These are phyloP conservation scores for Drosophila albomicans DNA, from an alignment of 1,140 invertebrate species.

Conservation along the genomic window DNA sequence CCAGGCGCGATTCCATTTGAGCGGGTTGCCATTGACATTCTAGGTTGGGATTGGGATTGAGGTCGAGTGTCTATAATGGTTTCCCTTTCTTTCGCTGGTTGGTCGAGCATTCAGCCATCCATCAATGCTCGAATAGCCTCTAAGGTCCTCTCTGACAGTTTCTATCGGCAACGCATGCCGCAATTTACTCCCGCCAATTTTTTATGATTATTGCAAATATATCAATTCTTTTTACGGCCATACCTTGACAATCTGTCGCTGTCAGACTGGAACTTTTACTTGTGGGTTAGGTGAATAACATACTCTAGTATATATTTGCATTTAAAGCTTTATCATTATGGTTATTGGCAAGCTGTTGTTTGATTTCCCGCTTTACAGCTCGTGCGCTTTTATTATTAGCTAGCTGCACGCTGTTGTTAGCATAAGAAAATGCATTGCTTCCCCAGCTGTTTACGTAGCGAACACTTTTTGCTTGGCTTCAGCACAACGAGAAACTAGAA, in stretches of 20 bases:
- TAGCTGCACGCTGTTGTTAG: not conserved
- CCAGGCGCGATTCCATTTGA: conserved; percentile 30
- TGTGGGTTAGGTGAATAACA: not conserved
- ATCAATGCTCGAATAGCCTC: conserved; percentile 34
- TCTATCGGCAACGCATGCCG: conserved; percentile 32
- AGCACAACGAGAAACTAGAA: not conserved
- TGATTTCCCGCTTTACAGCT: not conserved
- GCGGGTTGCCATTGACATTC: conserved; percentile 5
- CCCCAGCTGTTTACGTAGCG: not conserved
- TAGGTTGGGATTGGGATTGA: too few relatives aligned
- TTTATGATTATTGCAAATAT: conserved; percentile 40
- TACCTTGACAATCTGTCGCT: conserved; percentile 31
- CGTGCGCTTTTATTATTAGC: not conserved
- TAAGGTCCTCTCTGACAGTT: conserved; percentile 38
- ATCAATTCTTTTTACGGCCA: conserved; percentile 32
- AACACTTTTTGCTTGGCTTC: not conserved
- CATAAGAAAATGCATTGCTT: not conserved
- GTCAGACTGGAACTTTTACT: not conserved
- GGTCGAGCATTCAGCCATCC: conserved; percentile 35
- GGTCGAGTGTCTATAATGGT: conserved; percentile 4
- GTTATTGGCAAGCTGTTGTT: conserved; percentile 6
- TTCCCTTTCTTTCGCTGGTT: not conserved
- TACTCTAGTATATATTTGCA: conserved; percentile 12
- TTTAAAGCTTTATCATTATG: conserved; percentile 11
- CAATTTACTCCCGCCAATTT: conserved; percentile 17